Evolutionary conservation across 2,113 vertebrate species (phyloP), one percentile per base, ranked within the genome.

Genomic region (Columba janthina): DNA sequence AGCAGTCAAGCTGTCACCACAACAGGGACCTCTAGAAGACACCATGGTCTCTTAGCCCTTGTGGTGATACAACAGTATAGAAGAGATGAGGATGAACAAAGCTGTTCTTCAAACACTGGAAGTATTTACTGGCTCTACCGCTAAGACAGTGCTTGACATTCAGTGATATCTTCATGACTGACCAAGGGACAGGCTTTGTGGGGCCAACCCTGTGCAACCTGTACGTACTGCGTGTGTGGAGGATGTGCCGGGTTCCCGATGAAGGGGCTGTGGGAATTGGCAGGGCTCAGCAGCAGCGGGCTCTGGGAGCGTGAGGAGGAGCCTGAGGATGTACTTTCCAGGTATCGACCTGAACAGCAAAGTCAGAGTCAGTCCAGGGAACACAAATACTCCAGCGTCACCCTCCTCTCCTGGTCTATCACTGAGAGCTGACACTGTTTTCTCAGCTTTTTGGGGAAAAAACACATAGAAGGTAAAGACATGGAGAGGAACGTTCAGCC

Each of bases 251-350:
- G 91, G 90, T 56, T 96, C 8, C 95, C 98, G 44, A 97, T 89
- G 97, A 97, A 97, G 29, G 96, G 97, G 57, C 97, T 94, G n/a
- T 98, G 98, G 61, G 98, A 98, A 6, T 86, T 98, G 54, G 98
- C 98, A 0, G 99, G 98, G 88, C 99, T 99, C 53, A 99, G 93
- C 90, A 98, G 84, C 95, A 98, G 94, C 1, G 99, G 99, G 97
- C 99, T 99, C 98, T 99, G 98, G 12, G 99, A 99, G 56, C 98
- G 98, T 0, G 99, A 99, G 0, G 99, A 99, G 5, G 99, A 99
- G 51, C 98, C 98, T 0, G 99, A 99, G 2, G 99, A 99, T 0
- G 98, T 99, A 65, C 99, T 99, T 36, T 99, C 98, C 97, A 99
- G 95, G 92, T 98, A 98, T 25, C 98, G 98, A 93, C 98, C 98